Evolutionary conservation across 2,888 invertebrate genomes (phyloP), one percentile per base, ranked within the genome.

Genomic region (Ophioninae sp.): DNA sequence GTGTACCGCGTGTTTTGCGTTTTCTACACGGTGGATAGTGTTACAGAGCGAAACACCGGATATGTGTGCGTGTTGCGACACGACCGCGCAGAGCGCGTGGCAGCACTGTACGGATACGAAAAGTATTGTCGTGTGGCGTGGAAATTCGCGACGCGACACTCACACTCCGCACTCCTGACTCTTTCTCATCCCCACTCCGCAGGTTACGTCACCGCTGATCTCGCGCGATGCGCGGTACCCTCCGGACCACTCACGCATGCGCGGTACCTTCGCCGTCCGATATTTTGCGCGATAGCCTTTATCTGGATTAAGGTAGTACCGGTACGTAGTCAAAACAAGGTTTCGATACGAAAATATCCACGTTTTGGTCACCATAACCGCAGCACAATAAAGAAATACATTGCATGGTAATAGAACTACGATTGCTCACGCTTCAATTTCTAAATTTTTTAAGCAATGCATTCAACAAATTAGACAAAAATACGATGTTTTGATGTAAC

Each of bases 61-160:
- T 20, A 37, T 44, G 44, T 69, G 41, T 8, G 59, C 50, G 70
- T 64, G 59, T 68, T 39, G 39, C 41, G 77, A 80, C 56, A 64
- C 70, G 62, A 70, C 78, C 78, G 70, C 78, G 21, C n/a, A 57
- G 72, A 68, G 76, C 76, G 67, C 80, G 72, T 77, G 83, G 83
- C 79, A 76, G 70, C 69, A 64, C 65, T 65, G 61, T 65, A 59
- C 30, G 44, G 64, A 83, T 44, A 69, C 65, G 20, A n/a, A 8
- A 20, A 20, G 20, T 57, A 57, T 8, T n/a, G 20, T n/a, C 69
- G n/a, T 57, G 50, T 56, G 69, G 56, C 69, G 30, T 69, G 23
- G 56, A n/a, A n/a, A 69, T 69, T 56, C 69, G 69, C 6, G 50
- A 69, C 41, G 50, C 69, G 56, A 56, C 23, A 50, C 30, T n/a